A percentile compares a stretch with the other conserved stretches of the same genome.
Conservation (phyloP, 2,888 invertebrate species). For the Sinhomidia bicolor region DNA sequence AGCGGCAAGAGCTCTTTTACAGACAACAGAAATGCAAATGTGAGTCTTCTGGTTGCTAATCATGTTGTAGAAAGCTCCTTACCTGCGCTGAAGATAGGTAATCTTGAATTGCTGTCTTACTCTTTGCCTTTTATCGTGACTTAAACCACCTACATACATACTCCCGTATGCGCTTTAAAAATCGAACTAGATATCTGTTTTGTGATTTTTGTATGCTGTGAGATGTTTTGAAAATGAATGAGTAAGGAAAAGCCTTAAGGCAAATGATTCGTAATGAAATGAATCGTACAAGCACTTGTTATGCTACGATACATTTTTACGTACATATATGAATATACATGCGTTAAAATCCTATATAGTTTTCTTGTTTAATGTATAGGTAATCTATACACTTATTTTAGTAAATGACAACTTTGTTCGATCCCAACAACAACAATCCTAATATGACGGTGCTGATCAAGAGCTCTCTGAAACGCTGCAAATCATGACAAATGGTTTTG, state of each 20-base stretch:
- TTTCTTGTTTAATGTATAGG: too few species aligned
- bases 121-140: not conserved
- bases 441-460: too few species aligned
- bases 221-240: not conserved
- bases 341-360: not conserved
- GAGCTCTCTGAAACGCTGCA: too few species aligned
- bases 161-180: not conserved
- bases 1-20: not conserved
- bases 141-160: not conserved
- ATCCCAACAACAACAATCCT: too few species aligned
- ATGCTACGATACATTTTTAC: too few species aligned
- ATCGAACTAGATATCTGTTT: not conserved
- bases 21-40: not conserved
- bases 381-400: too few species aligned
- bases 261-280: not conserved
- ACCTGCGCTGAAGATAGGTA: too few species aligned
- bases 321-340: too few species aligned
- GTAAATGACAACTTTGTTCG: too few species aligned
- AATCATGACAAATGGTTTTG: too few species aligned
- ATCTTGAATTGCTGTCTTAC: too few species aligned
- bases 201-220: not conserved
- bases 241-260: slow-evolving; percentile 3
- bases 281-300: not conserved
- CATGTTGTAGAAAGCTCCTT: not conserved
- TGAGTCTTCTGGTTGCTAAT: not conserved